A percentile compares a stretch with the other conserved stretches of the same genome.
phyloP scores from a whole-genome alignment of 2,888 invertebrate species.

The Aquatica leii region DNA sequence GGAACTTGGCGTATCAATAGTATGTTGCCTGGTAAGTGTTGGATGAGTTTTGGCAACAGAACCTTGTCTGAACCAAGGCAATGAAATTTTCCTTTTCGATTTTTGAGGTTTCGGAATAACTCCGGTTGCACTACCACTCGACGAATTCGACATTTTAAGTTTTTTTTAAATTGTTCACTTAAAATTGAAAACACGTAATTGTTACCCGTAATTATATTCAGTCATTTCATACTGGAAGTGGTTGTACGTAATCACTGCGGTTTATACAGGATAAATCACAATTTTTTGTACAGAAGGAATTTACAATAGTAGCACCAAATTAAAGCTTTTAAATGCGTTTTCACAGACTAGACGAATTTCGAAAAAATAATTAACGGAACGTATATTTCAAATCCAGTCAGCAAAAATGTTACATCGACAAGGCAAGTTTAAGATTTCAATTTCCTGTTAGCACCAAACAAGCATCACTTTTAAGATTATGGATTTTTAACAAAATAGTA shows the following conservation, averaged over 20 bases:
- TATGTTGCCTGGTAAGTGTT: conserved; percentile 83
- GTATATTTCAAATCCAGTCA: not conserved
- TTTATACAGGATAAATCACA: conserved; percentile 27
- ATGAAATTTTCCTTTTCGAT: conserved; percentile 83
- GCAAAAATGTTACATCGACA: conserved; percentile 5
- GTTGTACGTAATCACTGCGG: conserved; percentile 21
- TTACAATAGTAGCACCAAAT: conserved; percentile 30
- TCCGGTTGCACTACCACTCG: conserved; percentile 47
- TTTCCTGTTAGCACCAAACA: conserved; percentile 8
- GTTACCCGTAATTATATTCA: conserved; percentile 6
- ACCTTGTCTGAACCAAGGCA: conserved; percentile 89
- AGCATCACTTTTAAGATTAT: conserved; percentile 5
- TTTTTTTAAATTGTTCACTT: not conserved
- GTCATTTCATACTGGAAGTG: conserved; percentile 29
- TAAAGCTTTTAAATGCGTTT: conserved; percentile 19
- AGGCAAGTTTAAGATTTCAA: conserved; percentile 8
- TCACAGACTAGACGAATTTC: not conserved
- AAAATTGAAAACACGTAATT: not conserved
- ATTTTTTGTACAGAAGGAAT: conserved; percentile 18
- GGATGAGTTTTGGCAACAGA: conserved; percentile 79
- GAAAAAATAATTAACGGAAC: not conserved
- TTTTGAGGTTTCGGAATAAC: conserved; percentile 67
- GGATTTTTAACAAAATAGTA: no score
- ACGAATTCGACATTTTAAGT: conserved; percentile 10
- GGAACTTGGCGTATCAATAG: conserved; percentile 89